Conservation (phyloP, 2,113 vertebrate species). For the Girardinichthys multiradiatus region DNA sequence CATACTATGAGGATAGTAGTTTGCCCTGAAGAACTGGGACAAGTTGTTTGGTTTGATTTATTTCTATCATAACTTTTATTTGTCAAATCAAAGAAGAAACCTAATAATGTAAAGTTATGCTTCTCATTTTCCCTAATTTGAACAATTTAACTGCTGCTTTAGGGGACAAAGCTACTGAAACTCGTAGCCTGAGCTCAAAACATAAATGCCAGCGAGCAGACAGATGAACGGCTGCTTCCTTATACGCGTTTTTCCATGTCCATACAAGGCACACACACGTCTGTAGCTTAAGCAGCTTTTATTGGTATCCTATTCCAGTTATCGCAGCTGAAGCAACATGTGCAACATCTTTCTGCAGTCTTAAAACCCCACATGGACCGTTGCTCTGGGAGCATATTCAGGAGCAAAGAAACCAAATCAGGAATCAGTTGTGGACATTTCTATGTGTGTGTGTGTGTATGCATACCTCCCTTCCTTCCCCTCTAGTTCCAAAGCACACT, state of each 20-base stretch:
- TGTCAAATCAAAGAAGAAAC: neutral
- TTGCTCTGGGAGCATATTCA: conserved; percentile 26
- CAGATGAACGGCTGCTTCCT: conserved; percentile 6
- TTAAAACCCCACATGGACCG: conserved; percentile 11
- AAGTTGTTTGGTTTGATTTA: neutral
- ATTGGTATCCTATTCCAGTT: conserved; percentile 27
- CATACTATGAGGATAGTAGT: neutral
- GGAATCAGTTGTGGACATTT: conserved; percentile 1
- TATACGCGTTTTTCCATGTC: conserved; percentile 36
- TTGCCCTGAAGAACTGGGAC: neutral
- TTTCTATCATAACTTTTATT: neutral
- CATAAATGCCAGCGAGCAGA: conserved; percentile 11
- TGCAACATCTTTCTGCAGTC: conserved; percentile 20
- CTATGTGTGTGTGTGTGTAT: conserved; percentile 13
- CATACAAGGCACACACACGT: neutral
- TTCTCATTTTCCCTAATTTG: conserved; percentile 2
- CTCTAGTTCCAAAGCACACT: conserved; percentile 41
- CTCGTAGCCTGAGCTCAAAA: neutral
- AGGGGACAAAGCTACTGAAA: neutral
- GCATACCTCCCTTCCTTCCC: neutral
- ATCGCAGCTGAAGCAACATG: conserved; percentile 40
- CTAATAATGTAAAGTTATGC: neutral
- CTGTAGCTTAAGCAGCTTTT: conserved; percentile 1
- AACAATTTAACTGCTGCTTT: neutral
- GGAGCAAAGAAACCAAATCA: conserved; percentile 45